Conservation (phyloP, 53 echinoderm and acorn worm genomes). For the Apostichopus leukothele region DNA sequence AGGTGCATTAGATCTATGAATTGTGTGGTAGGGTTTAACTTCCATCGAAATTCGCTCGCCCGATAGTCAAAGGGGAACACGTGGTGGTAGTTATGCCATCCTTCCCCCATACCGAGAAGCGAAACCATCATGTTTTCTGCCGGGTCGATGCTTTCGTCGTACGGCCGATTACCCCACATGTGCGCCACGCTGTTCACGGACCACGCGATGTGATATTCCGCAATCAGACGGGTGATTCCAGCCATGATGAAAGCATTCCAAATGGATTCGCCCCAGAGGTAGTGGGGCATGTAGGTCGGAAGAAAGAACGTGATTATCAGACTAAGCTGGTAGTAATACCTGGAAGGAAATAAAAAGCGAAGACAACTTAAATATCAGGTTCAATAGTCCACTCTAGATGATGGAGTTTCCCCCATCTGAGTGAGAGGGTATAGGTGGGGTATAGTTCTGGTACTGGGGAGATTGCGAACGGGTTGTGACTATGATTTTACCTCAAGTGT, state of each 20-base stretch:
- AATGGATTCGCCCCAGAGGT: neutral
- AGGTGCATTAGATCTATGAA: constrained; percentile 2
- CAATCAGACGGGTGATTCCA: neutral
- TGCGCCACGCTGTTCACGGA: constrained; percentile 15
- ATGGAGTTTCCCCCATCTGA: no score
- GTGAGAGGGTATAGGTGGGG: no score
- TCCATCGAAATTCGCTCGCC: constrained; percentile 27
- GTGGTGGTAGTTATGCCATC: constrained; percentile 47
- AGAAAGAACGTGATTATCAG: neutral
- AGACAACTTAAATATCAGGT: no score
- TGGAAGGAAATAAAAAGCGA: neutral
- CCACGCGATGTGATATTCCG: neutral
- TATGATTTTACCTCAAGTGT: no score
- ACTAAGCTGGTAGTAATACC: neutral
- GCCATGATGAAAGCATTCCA: neutral
- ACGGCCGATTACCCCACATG: constrained; percentile 17
- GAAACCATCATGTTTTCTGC: constrained; percentile 15
- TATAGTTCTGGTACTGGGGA: no score
- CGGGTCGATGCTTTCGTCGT: constrained; percentile 17
- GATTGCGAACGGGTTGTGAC: no score
- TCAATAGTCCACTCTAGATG: no score
- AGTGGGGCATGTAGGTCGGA: neutral
- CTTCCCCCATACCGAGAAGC: constrained; percentile 18
- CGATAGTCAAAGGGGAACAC: constrained; percentile 19
- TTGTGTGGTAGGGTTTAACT: constrained; percentile 29